Conservation (phyloP, 2,113 vertebrate genomes). For the Gymnarchus niloticus region DNA sequence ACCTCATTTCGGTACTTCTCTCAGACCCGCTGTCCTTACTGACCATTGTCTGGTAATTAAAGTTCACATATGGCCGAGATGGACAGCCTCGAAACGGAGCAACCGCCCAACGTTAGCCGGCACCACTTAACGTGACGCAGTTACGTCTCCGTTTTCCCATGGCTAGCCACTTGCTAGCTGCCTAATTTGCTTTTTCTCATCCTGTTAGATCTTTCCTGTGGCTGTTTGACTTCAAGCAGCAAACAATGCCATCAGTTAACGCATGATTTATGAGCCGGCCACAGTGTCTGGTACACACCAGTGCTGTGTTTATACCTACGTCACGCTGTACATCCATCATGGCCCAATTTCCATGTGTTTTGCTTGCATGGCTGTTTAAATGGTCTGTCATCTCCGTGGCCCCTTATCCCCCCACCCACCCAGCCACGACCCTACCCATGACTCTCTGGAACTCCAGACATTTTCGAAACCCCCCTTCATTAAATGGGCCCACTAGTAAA, state of each 20-base stretch:
- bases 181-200: background rate
- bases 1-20: background rate
- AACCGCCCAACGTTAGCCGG: background rate
- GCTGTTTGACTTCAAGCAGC: background rate
- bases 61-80: background rate
- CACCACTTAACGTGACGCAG: background rate
- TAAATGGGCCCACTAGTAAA: background rate
- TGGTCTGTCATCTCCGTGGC: constrained; percentile 8
- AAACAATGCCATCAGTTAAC: background rate
- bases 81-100: background rate
- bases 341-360: background rate
- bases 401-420: background rate
- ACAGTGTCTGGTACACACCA: background rate
- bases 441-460: background rate
- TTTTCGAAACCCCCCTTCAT: background rate
- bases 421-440: background rate
- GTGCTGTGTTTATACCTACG: constrained; percentile 1
- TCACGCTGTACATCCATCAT: background rate
- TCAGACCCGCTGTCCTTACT: too few relatives aligned
- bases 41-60: background rate
- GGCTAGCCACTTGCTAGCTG: too few relatives aligned
- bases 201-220: constrained; percentile 12
- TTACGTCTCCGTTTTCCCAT: background rate
- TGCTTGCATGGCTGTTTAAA: background rate
- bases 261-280: background rate